phyloP scores from a whole-genome alignment of 2,797 vertebrate species.

The Odontamblyopus rebecca region DNA sequence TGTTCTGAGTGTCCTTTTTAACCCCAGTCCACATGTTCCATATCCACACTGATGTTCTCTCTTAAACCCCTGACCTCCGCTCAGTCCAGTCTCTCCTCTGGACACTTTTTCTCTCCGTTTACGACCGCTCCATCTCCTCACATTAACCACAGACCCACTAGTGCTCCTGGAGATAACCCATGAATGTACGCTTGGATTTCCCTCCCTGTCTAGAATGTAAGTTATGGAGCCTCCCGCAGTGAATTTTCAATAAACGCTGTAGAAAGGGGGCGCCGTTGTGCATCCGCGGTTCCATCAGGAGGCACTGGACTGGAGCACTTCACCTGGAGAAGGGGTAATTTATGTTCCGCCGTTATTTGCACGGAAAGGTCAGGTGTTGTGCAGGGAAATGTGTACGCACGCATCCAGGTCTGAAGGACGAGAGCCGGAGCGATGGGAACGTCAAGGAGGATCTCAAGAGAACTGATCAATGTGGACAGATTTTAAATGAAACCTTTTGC shows the following conservation, averaged over 20 bases:
- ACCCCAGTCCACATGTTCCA: not conserved
- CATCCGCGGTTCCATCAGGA: conserved; percentile 20
- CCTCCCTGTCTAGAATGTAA: not conserved
- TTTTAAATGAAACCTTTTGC: too few relatives aligned
- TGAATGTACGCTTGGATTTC: too few relatives aligned
- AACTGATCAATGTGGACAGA: too few relatives aligned
- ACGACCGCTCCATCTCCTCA: conserved; percentile 18
- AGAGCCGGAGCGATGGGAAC: not conserved
- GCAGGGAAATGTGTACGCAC: conserved; percentile 4
- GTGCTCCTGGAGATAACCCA: too few relatives aligned
- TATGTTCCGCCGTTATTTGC: conserved; percentile 14
- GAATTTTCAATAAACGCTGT: not conserved
- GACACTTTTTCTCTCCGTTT: conserved; percentile 11
- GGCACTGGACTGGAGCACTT: not conserved
- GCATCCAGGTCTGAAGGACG: conserved; percentile 1
- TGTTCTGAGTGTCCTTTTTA: not conserved
- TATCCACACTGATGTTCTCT: not conserved
- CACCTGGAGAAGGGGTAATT: conserved; percentile 11
- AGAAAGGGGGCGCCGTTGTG: not conserved
- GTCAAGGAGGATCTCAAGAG: too few relatives aligned
- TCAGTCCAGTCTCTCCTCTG: conserved; percentile 28
- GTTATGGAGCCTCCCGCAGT: not conserved
- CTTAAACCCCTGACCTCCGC: conserved; percentile 17
- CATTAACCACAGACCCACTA: conserved; percentile 7
- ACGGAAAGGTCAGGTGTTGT: conserved; percentile 35